Conservation (phyloP, 2,113 vertebrate species). For the Gymnogyps californianus region DNA sequence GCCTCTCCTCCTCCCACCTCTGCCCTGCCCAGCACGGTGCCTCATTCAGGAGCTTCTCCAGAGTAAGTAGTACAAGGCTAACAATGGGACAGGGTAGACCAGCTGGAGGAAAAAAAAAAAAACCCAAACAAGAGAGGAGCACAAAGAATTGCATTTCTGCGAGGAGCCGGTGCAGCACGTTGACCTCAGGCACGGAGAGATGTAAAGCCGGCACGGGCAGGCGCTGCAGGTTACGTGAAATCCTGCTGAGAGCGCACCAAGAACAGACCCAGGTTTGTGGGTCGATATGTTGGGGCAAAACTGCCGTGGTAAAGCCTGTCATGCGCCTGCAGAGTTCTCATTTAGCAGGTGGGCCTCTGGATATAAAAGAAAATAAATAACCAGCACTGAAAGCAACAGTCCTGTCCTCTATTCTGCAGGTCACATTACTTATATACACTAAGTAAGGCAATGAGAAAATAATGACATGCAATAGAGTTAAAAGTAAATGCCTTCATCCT, state of each 20-base stretch:
- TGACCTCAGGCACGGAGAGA: fast-evolving
- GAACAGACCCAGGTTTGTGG: neutral
- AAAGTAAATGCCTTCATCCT: conserved; percentile 47
- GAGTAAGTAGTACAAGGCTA: neutral
- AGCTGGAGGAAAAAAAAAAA: neutral
- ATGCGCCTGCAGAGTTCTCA: neutral
- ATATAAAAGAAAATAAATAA: neutral
- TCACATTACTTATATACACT: neutral
- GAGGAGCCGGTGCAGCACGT: fast-evolving
- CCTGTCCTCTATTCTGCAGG: neutral
- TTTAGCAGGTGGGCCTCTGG: neutral
- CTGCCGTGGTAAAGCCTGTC: neutral
- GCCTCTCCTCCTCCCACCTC: neutral
- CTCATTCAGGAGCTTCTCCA: neutral
- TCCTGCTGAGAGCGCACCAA: neutral
- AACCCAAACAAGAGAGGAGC: neutral
- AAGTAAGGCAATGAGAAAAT: conserved; percentile 17
- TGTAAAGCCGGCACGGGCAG: fast-evolving
- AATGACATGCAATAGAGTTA: conserved; percentile 16
- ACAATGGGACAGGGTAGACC: neutral
- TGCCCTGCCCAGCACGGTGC: fast-evolving
- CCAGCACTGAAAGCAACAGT: neutral
- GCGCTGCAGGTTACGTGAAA: neutral
- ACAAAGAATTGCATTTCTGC: neutral
- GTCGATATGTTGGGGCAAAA: neutral